A percentile compares a stretch with the other conserved stretches of the same genome.
Evolutionary conservation across 1,140 invertebrate genomes (phyloP).

Genomic region (Panagrolaimus sp.): DNA sequence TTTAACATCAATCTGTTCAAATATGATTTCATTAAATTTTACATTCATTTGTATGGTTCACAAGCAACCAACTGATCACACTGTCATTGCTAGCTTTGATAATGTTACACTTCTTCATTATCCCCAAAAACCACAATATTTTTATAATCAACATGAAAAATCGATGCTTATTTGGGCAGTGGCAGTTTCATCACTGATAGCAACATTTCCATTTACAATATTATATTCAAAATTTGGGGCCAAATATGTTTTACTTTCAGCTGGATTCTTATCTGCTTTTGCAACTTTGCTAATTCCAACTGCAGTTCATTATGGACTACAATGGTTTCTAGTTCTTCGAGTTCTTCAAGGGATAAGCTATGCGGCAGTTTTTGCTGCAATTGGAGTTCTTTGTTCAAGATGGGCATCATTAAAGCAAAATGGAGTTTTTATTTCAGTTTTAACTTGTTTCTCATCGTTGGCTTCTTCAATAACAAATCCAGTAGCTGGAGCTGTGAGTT

Average conservation of each 20-base stretch:
- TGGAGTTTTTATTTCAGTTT: conserved; percentile 33
- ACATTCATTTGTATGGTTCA: conserved; percentile 27
- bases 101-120: not conserved
- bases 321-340: conserved; percentile 23
- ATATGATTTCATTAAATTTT: conserved; percentile 40
- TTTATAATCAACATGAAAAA: conserved; percentile 6
- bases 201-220: conserved; percentile 28
- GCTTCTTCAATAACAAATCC: conserved; percentile 30
- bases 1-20: conserved; percentile 36
- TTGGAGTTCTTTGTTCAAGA: conserved; percentile 31
- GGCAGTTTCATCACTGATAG: conserved; percentile 26
- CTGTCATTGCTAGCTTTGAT: not conserved
- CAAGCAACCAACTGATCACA: not conserved
- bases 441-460: conserved; percentile 37
- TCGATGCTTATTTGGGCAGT: conserved; percentile 23
- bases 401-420: conserved; percentile 37
- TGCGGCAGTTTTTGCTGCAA: conserved; percentile 38
- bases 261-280: conserved; percentile 25
- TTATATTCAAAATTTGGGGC: conserved; percentile 39
- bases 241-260: conserved; percentile 34
- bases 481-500: conserved; percentile 25
- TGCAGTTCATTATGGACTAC: conserved; percentile 14
- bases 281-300: conserved; percentile 29
- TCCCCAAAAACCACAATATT: not conserved
- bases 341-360: conserved; percentile 33